A percentile compares a stretch with the other conserved stretches of the same genome.
Conservation (phyloP, 2,113 vertebrate genomes). For the Cisticola juncidis region DNA sequence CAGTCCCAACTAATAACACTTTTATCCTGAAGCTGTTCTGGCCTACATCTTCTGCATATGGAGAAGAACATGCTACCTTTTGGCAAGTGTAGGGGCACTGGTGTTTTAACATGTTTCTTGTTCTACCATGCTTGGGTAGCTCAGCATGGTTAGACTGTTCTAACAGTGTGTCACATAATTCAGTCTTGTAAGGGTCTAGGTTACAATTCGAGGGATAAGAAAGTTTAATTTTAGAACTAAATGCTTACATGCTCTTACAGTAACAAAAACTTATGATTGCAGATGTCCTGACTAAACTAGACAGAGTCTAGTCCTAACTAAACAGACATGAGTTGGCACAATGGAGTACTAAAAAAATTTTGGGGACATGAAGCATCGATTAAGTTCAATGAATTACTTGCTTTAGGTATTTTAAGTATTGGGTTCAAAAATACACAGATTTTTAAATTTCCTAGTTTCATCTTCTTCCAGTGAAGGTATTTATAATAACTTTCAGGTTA, state of each 20-base stretch:
- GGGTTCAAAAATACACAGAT: neutral
- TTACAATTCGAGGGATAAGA: neutral
- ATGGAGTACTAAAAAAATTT: neutral
- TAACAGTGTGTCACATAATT: neutral
- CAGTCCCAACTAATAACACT: neutral
- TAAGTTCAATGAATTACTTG: neutral
- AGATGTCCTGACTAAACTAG: neutral
- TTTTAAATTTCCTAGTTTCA: neutral
- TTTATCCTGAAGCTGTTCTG: neutral
- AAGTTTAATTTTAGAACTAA: neutral
- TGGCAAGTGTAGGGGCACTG: neutral
- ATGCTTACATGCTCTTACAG: neutral
- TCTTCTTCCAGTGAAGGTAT: neutral
- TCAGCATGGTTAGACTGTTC: neutral
- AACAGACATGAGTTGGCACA: neutral
- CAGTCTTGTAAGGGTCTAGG: neutral
- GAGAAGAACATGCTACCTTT: neutral
- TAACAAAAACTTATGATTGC: neutral
- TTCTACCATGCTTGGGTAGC: neutral
- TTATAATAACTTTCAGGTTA: neutral
- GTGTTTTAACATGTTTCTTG: neutral
- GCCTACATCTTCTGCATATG: neutral
- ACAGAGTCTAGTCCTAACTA: neutral
- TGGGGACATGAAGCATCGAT: neutral
- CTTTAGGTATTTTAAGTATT: neutral